These are phyloP conservation scores for Uria lomvia DNA, from an alignment of 2,113 vertebrate species.

Conservation along the genomic window DNA sequence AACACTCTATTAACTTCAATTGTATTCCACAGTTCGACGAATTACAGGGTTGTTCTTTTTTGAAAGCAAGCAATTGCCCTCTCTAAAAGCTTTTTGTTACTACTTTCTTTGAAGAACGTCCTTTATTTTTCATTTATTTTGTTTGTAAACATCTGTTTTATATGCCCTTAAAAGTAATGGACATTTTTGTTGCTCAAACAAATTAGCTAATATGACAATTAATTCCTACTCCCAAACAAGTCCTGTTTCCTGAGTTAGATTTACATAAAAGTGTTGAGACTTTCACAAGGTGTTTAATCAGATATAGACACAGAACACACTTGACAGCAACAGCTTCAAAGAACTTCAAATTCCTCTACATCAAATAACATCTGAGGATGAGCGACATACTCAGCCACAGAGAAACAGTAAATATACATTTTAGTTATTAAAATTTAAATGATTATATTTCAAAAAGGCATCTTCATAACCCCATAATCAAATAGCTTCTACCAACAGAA, in stretches of 20 bases:
- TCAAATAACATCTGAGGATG: constrained; percentile 55
- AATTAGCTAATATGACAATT: not conserved
- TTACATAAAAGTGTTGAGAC: not conserved
- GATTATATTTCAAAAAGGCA: constrained; percentile 32
- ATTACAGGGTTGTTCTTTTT: not conserved
- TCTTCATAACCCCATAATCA: constrained; percentile 31
- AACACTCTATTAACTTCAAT: not conserved
- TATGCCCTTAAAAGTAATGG: constrained; percentile 10
- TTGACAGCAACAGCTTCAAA: constrained; percentile 61
- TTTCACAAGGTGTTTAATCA: not conserved
- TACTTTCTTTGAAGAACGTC: not conserved
- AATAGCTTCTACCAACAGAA: constrained; percentile 42
- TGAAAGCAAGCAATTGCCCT: not conserved
- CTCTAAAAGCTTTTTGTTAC: not conserved
- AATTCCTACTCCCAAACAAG: not conserved
- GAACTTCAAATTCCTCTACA: constrained; percentile 35
- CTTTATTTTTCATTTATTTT: not conserved
- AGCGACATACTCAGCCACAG: constrained; percentile 3
- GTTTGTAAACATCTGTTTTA: not conserved
- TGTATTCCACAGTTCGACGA: not conserved
- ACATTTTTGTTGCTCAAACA: not conserved
- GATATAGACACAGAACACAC: constrained; percentile 6
- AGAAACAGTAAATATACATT: constrained; percentile 47
- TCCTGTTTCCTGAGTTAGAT: not conserved
- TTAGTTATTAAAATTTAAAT: constrained; percentile 57